Base-by-base conservation (phyloP, 1,140 invertebrate genomes). In the Paralvinella palmiformis region DNA sequence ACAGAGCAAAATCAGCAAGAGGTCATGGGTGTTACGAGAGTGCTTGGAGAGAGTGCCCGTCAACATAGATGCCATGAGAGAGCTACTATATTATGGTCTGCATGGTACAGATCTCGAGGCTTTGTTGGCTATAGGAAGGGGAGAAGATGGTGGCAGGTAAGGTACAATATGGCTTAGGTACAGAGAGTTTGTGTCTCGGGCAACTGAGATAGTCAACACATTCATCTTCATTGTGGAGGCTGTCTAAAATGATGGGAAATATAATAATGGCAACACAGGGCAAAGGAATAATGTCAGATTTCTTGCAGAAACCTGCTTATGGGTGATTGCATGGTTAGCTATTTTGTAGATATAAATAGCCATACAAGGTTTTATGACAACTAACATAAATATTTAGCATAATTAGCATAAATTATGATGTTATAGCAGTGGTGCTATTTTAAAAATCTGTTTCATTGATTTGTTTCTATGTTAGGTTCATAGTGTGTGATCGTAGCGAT, bases 21-120 rank as follows among this genome's bases (percentile, higher is more conserved):
- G 87, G 72, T 85, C 85, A n/a, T 92, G 90, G 90, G 88, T 91
- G 27, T 79, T 92, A 5, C 87, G 89, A 72, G 89, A 92, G 78
- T 92, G 90, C 73, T 80, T 89, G 64, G 87, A 88, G 68, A 78
- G 89, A 68, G 85, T 91, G 36, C 88, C 90, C 0, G 85, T 89
- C 60, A 86, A 85, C 63, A 83, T 90, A 41, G 84, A 86, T 68
- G 87, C 89, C 45, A 87, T 88, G 36, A 82, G 83, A 71, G 87
- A 89, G 73, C 78, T 92, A 33, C 78, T 92, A 13, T 81, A 88
- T 67, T 91, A 89, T 79, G 90, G 90, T 3, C 79, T 92, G 5
- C 78, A 82, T 67, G 84, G 87, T 29, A 88, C 89, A 56, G 86
- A 87, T 71, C 77, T 88, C 17, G 84, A 86, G 72, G 79, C 79